A percentile compares a stretch with the other conserved stretches of the same genome.
phyloP scores from a whole-genome alignment of 1,140 invertebrate genomes.

The Dermatophagoides farinae region DNA sequence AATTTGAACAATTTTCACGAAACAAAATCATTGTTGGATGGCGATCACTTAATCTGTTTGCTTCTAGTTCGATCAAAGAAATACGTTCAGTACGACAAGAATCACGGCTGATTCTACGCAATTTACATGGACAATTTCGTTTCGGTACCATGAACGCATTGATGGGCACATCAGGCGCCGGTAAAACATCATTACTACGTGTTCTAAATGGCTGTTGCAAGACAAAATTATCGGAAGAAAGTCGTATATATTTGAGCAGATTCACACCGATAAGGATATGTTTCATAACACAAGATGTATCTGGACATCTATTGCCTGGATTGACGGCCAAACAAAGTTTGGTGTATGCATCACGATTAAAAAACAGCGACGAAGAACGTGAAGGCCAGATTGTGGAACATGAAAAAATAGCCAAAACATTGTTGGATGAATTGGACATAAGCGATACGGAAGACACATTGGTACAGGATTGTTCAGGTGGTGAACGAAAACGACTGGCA shows the following conservation, averaged over 20 bases:
- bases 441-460: background rate
- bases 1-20: background rate
- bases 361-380: constrained; percentile 25
- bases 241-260: background rate
- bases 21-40: constrained; percentile 1
- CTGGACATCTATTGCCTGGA: constrained; percentile 68
- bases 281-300: constrained; percentile 29
- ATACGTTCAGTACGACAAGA: background rate
- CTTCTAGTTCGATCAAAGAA: constrained; percentile 1
- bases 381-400: background rate
- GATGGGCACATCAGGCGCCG: constrained; percentile 40
- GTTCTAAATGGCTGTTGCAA: constrained; percentile 7
- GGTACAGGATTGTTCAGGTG: constrained; percentile 33
- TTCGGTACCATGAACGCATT: constrained; percentile 27
- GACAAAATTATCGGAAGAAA: background rate
- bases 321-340: constrained; percentile 70
- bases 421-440: background rate
- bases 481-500: constrained; percentile 73
- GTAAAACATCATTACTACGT: constrained; percentile 30
- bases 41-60: background rate
- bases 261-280: background rate
- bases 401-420: background rate
- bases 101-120: background rate
- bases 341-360: constrained; percentile 72
- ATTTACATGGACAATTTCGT: background rate